A percentile compares a stretch with the other conserved stretches of the same genome.
Conservation (phyloP, 1,140 invertebrate species). For the Laupala kohalensis region DNA sequence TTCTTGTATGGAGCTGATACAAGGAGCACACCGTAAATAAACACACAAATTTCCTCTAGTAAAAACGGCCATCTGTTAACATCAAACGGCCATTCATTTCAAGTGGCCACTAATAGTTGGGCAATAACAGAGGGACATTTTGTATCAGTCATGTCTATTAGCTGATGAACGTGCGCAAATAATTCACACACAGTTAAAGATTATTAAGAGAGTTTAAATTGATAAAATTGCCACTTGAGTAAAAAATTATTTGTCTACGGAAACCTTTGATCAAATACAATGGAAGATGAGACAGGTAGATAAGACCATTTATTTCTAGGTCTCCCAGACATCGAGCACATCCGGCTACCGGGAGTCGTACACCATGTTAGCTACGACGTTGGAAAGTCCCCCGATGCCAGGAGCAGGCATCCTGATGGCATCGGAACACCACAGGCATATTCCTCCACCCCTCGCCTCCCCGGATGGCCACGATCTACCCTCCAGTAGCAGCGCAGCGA, state of each 20-base stretch:
- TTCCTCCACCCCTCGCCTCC: conserved; percentile 42
- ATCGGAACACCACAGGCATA: not conserved
- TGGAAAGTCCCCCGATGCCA: conserved; percentile 34
- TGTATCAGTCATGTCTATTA: no score
- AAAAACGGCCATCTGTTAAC: no score
- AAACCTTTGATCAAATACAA: not conserved
- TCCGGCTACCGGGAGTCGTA: conserved; percentile 59
- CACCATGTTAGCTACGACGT: conserved; percentile 26
- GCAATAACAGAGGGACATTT: no score
- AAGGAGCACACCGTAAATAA: no score
- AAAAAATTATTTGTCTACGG: not conserved
- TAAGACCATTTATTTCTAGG: conserved; percentile 7
- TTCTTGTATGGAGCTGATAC: no score
- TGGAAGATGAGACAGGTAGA: not conserved
- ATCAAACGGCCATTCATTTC: no score
- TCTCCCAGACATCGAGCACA: conserved; percentile 61
- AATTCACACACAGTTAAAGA: not conserved
- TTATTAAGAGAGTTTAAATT: not conserved
- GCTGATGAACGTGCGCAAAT: no score
- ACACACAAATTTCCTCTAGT: no score
- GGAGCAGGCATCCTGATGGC: conserved; percentile 14
- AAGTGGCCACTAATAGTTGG: no score
- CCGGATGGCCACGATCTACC: conserved; percentile 42
- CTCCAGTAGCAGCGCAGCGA: conserved; percentile 42
- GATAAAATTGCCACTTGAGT: not conserved